These are phyloP conservation scores for Stegastes partitus DNA, from an alignment of 2,113 vertebrate species.

Conservation along the genomic window DNA sequence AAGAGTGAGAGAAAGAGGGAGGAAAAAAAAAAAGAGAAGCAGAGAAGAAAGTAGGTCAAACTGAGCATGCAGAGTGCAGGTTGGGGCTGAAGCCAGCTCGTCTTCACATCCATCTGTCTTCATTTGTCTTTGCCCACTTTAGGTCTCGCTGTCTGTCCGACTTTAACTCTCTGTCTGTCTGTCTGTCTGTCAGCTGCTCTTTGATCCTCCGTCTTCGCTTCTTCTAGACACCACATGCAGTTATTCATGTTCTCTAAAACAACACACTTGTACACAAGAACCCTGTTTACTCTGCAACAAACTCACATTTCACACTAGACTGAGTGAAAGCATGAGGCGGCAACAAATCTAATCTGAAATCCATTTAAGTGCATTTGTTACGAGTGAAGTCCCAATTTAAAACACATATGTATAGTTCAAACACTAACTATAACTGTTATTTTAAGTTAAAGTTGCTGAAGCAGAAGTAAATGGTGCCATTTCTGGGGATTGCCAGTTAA, in stretches of 20 bases:
- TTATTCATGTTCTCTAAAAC: conserved; percentile 20
- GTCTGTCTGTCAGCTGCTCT: conserved; percentile 26
- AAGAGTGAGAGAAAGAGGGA: conserved; percentile 20
- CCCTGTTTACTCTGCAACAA: too few relatives aligned
- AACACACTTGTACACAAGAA: conserved; percentile 2
- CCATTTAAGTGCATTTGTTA: too few relatives aligned
- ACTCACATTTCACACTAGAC: too few relatives aligned
- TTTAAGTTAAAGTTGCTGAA: too few relatives aligned
- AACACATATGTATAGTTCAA: too few relatives aligned
- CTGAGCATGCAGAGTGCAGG: conserved; percentile 46
- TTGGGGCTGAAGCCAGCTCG: conserved; percentile 39
- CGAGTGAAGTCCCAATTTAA: too few relatives aligned
- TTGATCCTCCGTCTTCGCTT: conserved; percentile 53
- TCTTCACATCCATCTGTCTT: conserved; percentile 65
- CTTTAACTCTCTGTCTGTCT: conserved; percentile 22
- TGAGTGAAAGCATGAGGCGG: too few relatives aligned
- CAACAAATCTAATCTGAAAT: too few relatives aligned
- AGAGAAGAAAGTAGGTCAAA: conserved; percentile 74
- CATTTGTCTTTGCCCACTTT: conserved; percentile 50
- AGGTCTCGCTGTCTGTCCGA: conserved; percentile 51
- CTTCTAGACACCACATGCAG: conserved; percentile 37
- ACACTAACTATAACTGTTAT: too few relatives aligned
- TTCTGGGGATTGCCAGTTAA: too few relatives aligned
- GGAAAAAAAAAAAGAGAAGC: conserved; percentile 3
- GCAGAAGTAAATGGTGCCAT: too few relatives aligned